Evolutionary conservation across 2,797 vertebrate genomes (phyloP).

Genomic region (Siniperca scherzeri): DNA sequence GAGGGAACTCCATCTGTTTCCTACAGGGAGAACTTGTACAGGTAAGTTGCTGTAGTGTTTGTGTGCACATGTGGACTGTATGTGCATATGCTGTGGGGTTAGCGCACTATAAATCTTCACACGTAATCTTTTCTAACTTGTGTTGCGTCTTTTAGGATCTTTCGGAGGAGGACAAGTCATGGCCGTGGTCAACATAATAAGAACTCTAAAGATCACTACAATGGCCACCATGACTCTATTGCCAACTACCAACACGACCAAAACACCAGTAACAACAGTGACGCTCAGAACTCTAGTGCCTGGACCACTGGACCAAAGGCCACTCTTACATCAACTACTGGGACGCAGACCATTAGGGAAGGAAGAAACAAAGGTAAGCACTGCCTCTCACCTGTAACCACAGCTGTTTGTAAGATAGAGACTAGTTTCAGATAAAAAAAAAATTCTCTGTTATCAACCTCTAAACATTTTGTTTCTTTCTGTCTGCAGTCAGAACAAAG

Average conservation of each 20-base stretch:
- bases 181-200: accelerated
- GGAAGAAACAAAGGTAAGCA: not conserved
- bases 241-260: not conserved
- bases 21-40: not conserved
- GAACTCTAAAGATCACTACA: accelerated
- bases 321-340: no score
- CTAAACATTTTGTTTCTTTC: not conserved
- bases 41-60: not conserved
- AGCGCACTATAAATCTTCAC: not conserved
- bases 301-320: no score
- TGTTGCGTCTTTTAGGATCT: slow-evolving; percentile 1
- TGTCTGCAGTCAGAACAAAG: not conserved
- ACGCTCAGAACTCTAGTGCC: no score
- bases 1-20: not conserved
- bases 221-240: not conserved
- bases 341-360: not conserved
- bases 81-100: not conserved
- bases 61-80: not conserved
- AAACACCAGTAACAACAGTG: not conserved
- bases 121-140: not conserved
- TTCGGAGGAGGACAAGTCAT: not conserved
- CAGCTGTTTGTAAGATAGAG: not conserved
- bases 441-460: not conserved
- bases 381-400: not conserved
- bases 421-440: not conserved